A percentile compares a stretch with the other conserved stretches of the same genome.
These are phyloP conservation scores for Caenorhabditis afra DNA, from an alignment of 2,888 invertebrate genomes.

Conservation along the genomic window DNA sequence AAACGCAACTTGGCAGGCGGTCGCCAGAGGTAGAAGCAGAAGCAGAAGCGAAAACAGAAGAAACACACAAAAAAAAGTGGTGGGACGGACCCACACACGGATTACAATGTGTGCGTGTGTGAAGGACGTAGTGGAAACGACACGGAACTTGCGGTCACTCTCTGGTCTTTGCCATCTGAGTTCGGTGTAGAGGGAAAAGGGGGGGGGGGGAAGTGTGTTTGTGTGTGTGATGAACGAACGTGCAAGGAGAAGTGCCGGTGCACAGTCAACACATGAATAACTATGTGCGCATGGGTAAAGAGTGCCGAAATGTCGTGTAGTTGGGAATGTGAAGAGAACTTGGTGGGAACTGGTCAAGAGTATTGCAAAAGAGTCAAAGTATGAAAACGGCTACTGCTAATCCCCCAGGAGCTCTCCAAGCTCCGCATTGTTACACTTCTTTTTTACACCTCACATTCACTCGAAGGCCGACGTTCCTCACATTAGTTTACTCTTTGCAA, in stretches of 20 bases:
- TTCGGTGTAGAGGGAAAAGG: background rate
- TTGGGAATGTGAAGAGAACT: conserved; percentile 1
- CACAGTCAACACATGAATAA: conserved; percentile 27
- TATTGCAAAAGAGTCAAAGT: too few relatives aligned
- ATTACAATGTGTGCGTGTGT: conserved; percentile 51
- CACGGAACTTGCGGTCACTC: conserved; percentile 50
- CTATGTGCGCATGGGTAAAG: background rate
- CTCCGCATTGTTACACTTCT: conserved; percentile 13
- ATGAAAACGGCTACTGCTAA: too few relatives aligned
- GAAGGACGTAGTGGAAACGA: background rate
- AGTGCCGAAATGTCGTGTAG: background rate
- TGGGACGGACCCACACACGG: conserved; percentile 33
- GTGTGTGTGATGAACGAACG: conserved; percentile 19
- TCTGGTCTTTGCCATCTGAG: conserved; percentile 39
- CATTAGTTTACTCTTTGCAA: conserved; percentile 3
- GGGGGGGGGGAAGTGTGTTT: too few relatives aligned
- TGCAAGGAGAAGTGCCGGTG: conserved; percentile 34
- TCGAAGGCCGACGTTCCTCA: conserved; percentile 8
- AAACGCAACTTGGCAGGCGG: conserved; percentile 26
- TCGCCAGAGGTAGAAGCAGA: too few relatives aligned
- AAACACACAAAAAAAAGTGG: conserved; percentile 22
- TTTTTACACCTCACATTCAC: background rate
- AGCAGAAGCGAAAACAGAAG: background rate
- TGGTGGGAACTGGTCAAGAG: too few relatives aligned
- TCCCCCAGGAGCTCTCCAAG: background rate